phyloP scores from a whole-genome alignment of 2,888 invertebrate genomes.

The Drosophila planitibia region DNA sequence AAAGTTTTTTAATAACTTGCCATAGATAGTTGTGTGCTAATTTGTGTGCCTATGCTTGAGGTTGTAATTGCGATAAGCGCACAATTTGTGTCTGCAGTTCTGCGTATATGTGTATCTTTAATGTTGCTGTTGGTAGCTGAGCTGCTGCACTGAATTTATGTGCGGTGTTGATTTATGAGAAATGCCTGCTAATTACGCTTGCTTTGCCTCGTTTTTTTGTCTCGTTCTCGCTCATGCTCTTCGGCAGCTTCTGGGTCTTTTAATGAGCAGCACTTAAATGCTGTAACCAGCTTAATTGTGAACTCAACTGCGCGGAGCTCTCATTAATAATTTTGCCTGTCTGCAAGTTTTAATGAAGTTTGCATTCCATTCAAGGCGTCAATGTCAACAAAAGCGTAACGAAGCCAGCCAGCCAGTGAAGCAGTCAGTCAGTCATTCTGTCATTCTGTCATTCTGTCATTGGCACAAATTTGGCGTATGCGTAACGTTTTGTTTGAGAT shows the following conservation, averaged over 20 bases:
- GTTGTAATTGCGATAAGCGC: conserved; percentile 56
- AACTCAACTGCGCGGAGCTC: conserved; percentile 50
- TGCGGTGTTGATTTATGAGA: conserved; percentile 64
- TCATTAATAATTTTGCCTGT: conserved; percentile 67
- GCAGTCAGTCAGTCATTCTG: not conserved
- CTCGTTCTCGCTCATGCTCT: not conserved
- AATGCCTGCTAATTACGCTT: conserved; percentile 66
- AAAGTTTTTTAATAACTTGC: conserved; percentile 72
- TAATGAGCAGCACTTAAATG: conserved; percentile 73
- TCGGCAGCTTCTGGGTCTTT: conserved; percentile 18
- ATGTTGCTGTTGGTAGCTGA: conserved; percentile 14
- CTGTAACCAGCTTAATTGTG: conserved; percentile 74
- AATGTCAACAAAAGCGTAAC: conserved; percentile 52
- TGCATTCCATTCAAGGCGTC: conserved; percentile 55
- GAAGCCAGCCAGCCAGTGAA: conserved; percentile 12
- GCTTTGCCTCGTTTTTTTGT: conserved; percentile 14
- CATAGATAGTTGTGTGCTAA: not conserved
- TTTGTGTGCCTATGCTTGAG: conserved; percentile 4
- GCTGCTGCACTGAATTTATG: conserved; percentile 35
- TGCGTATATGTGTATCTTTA: conserved; percentile 39
- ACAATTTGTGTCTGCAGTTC: conserved; percentile 50
- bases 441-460: conserved; percentile 1
- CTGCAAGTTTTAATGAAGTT: conserved; percentile 75
- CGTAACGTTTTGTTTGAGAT: conserved; percentile 26
- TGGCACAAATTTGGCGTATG: conserved; percentile 41